Conservation (phyloP, 2,888 invertebrate species). For the Scaptodrosophila latifasciaeformis region DNA sequence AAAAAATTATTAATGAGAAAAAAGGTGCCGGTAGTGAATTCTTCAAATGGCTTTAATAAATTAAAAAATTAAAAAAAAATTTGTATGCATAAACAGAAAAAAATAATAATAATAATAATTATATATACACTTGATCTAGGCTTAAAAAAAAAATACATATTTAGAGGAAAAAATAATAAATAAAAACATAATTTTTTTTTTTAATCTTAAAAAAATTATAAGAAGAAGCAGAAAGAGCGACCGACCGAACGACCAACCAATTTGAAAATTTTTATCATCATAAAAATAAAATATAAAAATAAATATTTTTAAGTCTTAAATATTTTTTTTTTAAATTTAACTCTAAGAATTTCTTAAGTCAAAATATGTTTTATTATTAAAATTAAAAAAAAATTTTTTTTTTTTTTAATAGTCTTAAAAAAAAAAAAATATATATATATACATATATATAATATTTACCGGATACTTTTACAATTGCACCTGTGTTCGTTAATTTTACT, state of each 20-base stretch:
- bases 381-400: neutral
- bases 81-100: constrained; percentile 9
- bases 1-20: no score
- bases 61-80: constrained; percentile 36
- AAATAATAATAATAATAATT: constrained; percentile 8
- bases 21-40: constrained; percentile 67
- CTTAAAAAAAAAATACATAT: constrained; percentile 9
- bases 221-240: constrained; percentile 35
- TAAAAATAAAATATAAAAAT: constrained; percentile 16
- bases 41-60: constrained; percentile 68
- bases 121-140: constrained; percentile 12
- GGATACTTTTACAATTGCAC: constrained; percentile 66
- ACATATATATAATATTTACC: constrained; percentile 46
- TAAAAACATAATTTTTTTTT: constrained; percentile 5
- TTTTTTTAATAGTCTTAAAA: constrained; percentile 8
- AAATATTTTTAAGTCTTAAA: constrained; percentile 5
- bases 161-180: constrained; percentile 20
- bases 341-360: neutral
- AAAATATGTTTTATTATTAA: neutral
- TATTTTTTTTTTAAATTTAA: constrained; percentile 9
- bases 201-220: constrained; percentile 21
- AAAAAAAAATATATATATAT: constrained; percentile 20
- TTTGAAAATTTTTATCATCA: constrained; percentile 39
- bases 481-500: constrained; percentile 65
- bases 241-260: constrained; percentile 71